Percentiles rank a stretch among this genome's conserved stretches.
phyloP scores from a whole-genome alignment of 2,888 invertebrate species.

The Panorpa germanica region DNA sequence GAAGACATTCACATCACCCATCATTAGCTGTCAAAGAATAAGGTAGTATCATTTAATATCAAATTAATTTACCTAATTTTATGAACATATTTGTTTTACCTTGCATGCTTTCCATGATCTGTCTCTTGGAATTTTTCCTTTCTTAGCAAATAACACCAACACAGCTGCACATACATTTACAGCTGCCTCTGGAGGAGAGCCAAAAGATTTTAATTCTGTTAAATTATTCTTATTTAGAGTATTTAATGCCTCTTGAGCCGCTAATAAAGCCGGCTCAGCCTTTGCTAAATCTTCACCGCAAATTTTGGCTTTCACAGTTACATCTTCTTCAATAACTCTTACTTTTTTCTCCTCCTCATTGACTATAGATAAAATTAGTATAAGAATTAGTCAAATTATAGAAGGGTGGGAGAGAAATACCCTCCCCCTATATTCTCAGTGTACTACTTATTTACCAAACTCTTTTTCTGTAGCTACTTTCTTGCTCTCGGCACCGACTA shows the following conservation, averaged over 20 bases:
- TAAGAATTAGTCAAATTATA: conserved; percentile 7
- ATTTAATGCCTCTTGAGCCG: conserved; percentile 79
- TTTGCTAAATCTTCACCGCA: conserved; percentile 79
- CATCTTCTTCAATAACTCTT: conserved; percentile 72
- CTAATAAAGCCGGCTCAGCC: conserved; percentile 78
- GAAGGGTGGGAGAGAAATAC: background rate
- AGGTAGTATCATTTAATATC: conserved; percentile 5
- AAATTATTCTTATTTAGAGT: conserved; percentile 86
- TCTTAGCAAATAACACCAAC: conserved; percentile 62
- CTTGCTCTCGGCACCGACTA: conserved; percentile 76
- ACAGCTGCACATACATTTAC: conserved; percentile 76
- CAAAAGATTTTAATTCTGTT: conserved; percentile 87
- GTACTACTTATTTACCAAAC: conserved; percentile 28
- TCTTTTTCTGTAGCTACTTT: conserved; percentile 80
- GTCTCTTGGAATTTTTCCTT: conserved; percentile 78
- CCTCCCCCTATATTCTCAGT: too few species aligned
- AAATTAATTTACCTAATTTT: background rate
- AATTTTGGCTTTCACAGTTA: conserved; percentile 63
- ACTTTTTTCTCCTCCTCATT: conserved; percentile 82
- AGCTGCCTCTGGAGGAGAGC: conserved; percentile 77
- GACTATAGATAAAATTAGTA: conserved; percentile 23
- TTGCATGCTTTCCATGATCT: conserved; percentile 85
- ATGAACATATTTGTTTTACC: conserved; percentile 20
- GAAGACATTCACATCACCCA: conserved; percentile 81
- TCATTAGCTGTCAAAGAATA: conserved; percentile 36